Base-by-base conservation (phyloP, 2,888 invertebrate species). In the Drosophila parthenogenetica region DNA sequence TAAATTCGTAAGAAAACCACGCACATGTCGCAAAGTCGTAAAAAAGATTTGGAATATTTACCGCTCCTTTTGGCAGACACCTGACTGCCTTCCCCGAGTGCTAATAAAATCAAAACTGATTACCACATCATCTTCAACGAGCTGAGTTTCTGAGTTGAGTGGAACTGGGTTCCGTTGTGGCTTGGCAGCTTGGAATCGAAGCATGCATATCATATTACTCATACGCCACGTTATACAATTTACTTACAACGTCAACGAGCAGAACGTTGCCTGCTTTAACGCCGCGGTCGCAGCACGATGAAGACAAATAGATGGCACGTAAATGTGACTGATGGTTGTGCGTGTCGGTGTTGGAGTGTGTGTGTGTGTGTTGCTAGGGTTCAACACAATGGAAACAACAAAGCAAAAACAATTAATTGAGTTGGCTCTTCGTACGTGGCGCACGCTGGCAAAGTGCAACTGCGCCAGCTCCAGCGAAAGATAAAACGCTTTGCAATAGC, bases 21-120 rank as follows among this genome's bases (percentile, higher is more conserved):
- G 40, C 39, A 55, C 50, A 60, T 69, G 62, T 58, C 53, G 14
- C 40, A 43, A 43, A 29, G 40, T 53, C 42, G 19, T 60, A 50
- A 70, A 67, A 67, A 66, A 71, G 76, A 68, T 65, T 69, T 32
- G 14, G 45, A 35, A 45, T 46, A 46, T 57, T 57, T 57, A 45
- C 46, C 25, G 46, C 57, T 57, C 45, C 35, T 35, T 46, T 45
- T 37, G 57, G 35, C 22, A 49, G 16, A 5, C 17, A 3, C 3
- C 16, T 14, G 19, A 14, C 45, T 11, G 55, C 4, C 17, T 17
- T 46, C 16, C 35, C 57, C 25, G 63, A 69, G 77, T 79, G 89
- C 88, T 89, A 89, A 83, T 83, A 89, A 83, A 89, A 83, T 83
- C 82, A 83, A 89, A 83, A 87, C 82, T 83, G 89, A 83, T 83